phyloP scores from a whole-genome alignment of 2,113 vertebrate genomes.

The Ariopsis seemanni region DNA sequence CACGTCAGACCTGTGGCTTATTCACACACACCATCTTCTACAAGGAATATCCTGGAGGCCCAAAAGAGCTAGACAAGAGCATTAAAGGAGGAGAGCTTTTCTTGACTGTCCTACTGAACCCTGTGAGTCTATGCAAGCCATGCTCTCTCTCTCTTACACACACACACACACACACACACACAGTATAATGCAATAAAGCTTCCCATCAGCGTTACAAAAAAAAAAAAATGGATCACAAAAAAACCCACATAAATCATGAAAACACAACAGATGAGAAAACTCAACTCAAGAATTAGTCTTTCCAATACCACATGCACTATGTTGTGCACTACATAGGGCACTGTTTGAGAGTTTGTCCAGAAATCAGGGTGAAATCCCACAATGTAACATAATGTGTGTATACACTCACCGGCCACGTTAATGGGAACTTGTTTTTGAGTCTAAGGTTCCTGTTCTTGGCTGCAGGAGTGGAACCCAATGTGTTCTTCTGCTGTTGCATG shows the following conservation, averaged over 20 bases:
- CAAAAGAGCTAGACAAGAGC: slow-evolving; percentile 93
- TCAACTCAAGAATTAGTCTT: not conserved
- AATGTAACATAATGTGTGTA: not conserved
- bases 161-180: slow-evolving; percentile 10
- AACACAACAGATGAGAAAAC: not conserved
- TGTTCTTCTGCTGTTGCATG: no score
- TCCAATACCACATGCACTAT: no score
- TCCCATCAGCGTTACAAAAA: not conserved
- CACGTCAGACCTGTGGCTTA: slow-evolving; percentile 94
- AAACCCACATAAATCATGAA: not conserved
- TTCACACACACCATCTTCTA: slow-evolving; percentile 99
- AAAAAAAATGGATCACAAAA: not conserved
- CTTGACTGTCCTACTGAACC: slow-evolving; percentile 92
- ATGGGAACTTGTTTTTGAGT: no score
- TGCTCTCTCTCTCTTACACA: not conserved
- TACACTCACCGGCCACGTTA: no score
- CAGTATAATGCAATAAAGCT: not conserved
- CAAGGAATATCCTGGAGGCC: slow-evolving; percentile 94
- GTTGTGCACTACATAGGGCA: no score
- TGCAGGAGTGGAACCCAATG: no score
- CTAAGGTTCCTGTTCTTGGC: no score
- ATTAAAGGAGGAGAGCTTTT: slow-evolving; percentile 95
- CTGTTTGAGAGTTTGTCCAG: not conserved
- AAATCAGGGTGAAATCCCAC: not conserved
- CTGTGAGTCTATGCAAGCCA: slow-evolving; percentile 77